phyloP scores from a whole-genome alignment of 2,888 invertebrate species.

The Drosophila flavopinicola region DNA sequence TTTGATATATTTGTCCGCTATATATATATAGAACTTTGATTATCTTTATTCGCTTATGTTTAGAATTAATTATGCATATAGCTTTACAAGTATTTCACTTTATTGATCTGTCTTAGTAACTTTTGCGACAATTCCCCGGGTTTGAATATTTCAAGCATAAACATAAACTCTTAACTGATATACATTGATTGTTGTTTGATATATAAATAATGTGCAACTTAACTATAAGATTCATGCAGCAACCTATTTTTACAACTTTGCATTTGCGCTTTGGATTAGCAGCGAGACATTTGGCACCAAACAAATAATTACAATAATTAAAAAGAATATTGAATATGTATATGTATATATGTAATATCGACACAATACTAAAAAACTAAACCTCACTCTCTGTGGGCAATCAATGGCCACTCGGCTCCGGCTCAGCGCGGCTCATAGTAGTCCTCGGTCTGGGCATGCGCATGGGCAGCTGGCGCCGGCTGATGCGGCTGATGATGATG shows the following conservation, averaged over 20 bases:
- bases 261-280: constrained; percentile 60
- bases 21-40: constrained; percentile 28
- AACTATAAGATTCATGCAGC: constrained; percentile 39
- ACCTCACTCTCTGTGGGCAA: constrained; percentile 48
- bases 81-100: constrained; percentile 34
- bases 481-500: constrained; percentile 33
- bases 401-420: not conserved
- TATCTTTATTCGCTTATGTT: constrained; percentile 16
- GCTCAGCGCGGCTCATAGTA: constrained; percentile 62
- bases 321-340: constrained; percentile 11
- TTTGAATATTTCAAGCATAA: constrained; percentile 20
- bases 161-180: constrained; percentile 22
- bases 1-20: constrained; percentile 58
- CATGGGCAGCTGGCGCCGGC: constrained; percentile 34
- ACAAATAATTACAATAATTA: constrained; percentile 43
- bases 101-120: constrained; percentile 65
- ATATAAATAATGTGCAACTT: constrained; percentile 22
- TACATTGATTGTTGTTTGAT: not conserved
- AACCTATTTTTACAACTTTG: constrained; percentile 62
- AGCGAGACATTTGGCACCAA: constrained; percentile 66
- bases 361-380: constrained; percentile 35
- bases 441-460: constrained; percentile 78
- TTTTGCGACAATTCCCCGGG: constrained; percentile 67
- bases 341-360: constrained; percentile 42
- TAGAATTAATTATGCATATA: constrained; percentile 20